Evolutionary conservation across 2,888 invertebrate species (phyloP).

Genomic region (Branchellion lobata): DNA sequence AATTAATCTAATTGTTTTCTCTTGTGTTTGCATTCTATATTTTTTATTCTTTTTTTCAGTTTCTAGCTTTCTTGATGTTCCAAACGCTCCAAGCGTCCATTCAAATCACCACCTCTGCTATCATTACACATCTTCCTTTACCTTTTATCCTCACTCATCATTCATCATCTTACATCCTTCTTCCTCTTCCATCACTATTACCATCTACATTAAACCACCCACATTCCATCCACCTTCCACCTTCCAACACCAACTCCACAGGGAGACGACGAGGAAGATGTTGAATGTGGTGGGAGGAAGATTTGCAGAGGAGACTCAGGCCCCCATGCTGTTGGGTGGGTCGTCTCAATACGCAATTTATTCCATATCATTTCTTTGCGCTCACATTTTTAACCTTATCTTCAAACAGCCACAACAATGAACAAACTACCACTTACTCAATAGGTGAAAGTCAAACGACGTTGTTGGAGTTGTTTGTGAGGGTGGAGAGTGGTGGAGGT

Average conservation of each 20-base stretch:
- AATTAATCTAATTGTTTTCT: not conserved
- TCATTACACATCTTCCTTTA: too few species aligned
- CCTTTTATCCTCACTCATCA: too few species aligned
- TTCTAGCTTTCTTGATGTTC: too few species aligned
- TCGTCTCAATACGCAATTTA: not conserved
- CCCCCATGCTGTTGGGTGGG: not conserved
- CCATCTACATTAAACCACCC: too few species aligned
- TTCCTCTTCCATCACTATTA: too few species aligned
- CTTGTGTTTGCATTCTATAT: not conserved
- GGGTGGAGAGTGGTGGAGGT: not conserved
- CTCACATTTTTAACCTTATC: not conserved
- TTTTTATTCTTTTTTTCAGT: not conserved
- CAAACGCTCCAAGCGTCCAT: too few species aligned
- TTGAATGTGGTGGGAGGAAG: not conserved
- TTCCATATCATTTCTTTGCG: too few species aligned
- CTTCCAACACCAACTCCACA: not conserved
- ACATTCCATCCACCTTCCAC: too few species aligned
- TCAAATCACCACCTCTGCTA: too few species aligned
- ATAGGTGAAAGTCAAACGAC: not conserved
- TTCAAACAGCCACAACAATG: not conserved
- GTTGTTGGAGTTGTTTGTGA: slow-evolving; percentile 3
- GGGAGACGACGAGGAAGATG: not conserved
- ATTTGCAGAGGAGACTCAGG: not conserved
- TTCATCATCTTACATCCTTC: too few species aligned
- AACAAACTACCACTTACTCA: not conserved